Evolutionary conservation across 2,113 vertebrate species (phyloP).

Genomic region (Proterorhinus semilunaris): DNA sequence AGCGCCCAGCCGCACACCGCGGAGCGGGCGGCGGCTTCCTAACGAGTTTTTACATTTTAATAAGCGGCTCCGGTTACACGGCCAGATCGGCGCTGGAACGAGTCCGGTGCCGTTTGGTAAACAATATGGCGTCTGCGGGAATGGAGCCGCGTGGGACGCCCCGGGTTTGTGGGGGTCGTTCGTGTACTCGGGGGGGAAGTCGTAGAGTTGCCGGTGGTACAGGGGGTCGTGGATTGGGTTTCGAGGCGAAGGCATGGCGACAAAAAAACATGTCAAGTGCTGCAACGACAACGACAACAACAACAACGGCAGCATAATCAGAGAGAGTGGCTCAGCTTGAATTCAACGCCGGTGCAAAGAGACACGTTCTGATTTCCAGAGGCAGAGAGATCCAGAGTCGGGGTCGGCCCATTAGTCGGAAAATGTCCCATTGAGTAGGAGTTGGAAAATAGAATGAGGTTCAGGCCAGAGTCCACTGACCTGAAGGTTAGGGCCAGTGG

Average conservation of each 20-base stretch:
- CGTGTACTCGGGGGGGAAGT: not conserved
- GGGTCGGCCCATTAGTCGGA: too few species aligned
- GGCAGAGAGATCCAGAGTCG: too few species aligned
- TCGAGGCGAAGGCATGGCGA: not conserved
- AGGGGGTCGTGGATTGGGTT: not conserved
- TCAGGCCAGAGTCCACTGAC: too few species aligned
- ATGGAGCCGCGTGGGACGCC: not conserved
- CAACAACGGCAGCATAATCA: too few species aligned
- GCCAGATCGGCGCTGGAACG: slow-evolving; percentile 2
- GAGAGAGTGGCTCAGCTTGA: too few species aligned
- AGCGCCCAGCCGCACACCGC: slow-evolving; percentile 27
- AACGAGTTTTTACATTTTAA: slow-evolving; percentile 39
- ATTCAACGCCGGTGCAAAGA: too few species aligned
- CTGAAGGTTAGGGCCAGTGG: too few species aligned
- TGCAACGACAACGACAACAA: too few species aligned
- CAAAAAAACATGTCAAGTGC: too few species aligned
- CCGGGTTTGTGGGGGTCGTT: not conserved
- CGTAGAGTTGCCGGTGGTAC: not conserved
- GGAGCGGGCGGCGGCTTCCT: slow-evolving; percentile 36
- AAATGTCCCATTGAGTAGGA: too few species aligned
- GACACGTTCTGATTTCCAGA: too few species aligned
- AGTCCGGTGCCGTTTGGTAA: not conserved
- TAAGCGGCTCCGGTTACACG: slow-evolving; percentile 22
- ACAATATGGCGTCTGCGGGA: not conserved
- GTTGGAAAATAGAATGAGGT: too few species aligned